Evolutionary conservation across 2,113 vertebrate species (phyloP), one percentile per base, ranked within the genome.

Genomic region (Aplodontia rufa): DNA sequence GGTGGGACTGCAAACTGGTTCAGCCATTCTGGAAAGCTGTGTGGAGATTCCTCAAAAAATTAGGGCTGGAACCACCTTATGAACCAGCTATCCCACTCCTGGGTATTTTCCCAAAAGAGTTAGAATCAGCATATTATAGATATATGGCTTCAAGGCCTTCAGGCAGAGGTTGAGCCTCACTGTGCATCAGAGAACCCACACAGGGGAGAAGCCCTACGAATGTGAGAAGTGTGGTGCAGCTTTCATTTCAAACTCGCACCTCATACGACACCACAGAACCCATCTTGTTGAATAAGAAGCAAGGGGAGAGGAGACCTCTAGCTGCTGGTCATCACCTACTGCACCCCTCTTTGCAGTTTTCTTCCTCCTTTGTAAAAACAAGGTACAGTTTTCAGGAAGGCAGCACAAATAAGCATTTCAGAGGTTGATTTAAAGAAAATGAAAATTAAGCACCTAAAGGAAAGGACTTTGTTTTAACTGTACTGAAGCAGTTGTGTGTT

Each of bases 241-340:
- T 32, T 98, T 98, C 82, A 97, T 97, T 49, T 98, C 97, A 14
- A 98, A 97, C 80, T 98, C 97, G 0, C 97, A 97, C 94, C 98
- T 98, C 37, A 97, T 97, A 87, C 86, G 97, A 0, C 98, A 98
- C 53, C 98, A 98, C 40, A 94, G 97, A 72, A 98, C 97, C 93
- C 98, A 98, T 72, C 96, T 97, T 11, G 94, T 86, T 0, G 53
- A 17, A 55, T 88, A 96, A 47, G n/a, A n/a, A n/a, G n/a, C n/a
- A 96, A 37, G 51, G 72, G 32, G 6, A 19, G 66, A 30, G 22
- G 16, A 22, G 62, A 20, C 66, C n/a, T 71, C 32, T 17, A 13
- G 66, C 32, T 35, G 3, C 58, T 32, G 42, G 42, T n/a, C 62
- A 0, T 68, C 14, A 37, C 45, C 68, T 90, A n/a, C 60, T 66